Conservation (phyloP, 2,113 vertebrate species). For the Gambusia affinis region DNA sequence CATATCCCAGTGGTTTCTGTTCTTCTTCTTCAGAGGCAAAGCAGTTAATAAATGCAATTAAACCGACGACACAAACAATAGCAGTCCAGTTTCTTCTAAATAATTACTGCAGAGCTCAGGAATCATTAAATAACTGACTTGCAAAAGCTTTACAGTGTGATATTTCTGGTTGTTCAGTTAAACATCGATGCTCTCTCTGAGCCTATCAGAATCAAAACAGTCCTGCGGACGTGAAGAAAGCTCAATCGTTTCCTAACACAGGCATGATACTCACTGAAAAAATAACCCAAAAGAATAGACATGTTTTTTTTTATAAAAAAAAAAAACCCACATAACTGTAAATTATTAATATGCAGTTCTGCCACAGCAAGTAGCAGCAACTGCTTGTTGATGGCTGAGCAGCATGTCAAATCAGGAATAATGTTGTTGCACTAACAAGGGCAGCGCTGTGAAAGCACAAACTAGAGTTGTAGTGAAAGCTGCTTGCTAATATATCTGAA, state of each 20-base stretch:
- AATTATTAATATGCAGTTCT: neutral
- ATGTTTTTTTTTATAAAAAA: no score
- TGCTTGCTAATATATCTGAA: neutral
- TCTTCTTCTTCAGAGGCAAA: neutral
- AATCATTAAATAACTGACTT: constrained; percentile 9
- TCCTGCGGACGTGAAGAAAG: neutral
- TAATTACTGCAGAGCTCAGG: constrained; percentile 11
- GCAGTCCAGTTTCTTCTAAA: constrained; percentile 12
- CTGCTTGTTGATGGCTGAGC: neutral
- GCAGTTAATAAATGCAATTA: neutral
- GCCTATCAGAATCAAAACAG: neutral
- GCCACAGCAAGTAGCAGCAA: neutral
- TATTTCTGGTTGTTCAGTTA: neutral
- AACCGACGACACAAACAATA: constrained; percentile 1
- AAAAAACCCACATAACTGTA: neutral
- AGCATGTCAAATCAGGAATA: neutral
- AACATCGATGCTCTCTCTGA: neutral
- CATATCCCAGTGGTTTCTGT: fast-evolving
- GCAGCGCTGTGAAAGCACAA: no score
- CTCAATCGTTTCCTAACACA: neutral
- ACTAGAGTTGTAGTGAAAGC: neutral
- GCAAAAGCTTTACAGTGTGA: constrained; percentile 4
- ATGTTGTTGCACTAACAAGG: no score
- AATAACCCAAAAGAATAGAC: neutral
- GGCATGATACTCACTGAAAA: no score